Base-by-base conservation (phyloP, 37 sponge, comb jelly and placozoan species). In the Petrosia ficiformis region DNA sequence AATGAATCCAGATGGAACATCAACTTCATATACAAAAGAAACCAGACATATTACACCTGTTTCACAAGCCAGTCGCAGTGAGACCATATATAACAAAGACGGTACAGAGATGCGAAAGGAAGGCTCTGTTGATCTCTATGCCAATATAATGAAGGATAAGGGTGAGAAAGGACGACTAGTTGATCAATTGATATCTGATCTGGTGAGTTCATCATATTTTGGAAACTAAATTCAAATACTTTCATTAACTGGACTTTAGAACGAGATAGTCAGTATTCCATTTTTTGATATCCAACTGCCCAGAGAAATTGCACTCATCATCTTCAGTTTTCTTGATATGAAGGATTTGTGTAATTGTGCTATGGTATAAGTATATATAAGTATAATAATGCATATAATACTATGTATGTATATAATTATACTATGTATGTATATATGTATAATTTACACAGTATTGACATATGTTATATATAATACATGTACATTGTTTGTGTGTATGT, bases 221-320 rank as follows among this genome's bases (percentile, higher is more conserved):
- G n/a, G 65, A 4, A 32, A 31, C 39, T n/a, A 71, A 25, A 71
- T 5, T 31, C 11, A 6, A 68, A 11, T 5, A 41, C 11, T 8
- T 36, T 10, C 25, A 68, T 16, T 48, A 4, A 1, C 69, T 71
- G 24, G n/a, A 44, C 4, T 83, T 54, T 83, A 87, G 88, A 77
- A 92, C 71, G 92, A 92, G 32, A 83, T 87, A 29, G 87, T 79
- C 52, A 83, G 79, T 10, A 59, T 92, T 30, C 92, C 92, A 3
- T 92, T 92, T 76, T 92, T 92, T 73, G 92, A 92, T 63, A 74
- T 87, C 28, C 68, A 80, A 43, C 84, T 92, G 0, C 88, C 92
- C 16, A 59, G 78, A 33, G 92, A 92, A 54, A 65, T 92, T 5
- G 88, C 87, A 28, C 21, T 92, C 2, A 0, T 73, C 30, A 82